Conservation (phyloP, 2,113 vertebrate species). For the Oceanites oceanicus region DNA sequence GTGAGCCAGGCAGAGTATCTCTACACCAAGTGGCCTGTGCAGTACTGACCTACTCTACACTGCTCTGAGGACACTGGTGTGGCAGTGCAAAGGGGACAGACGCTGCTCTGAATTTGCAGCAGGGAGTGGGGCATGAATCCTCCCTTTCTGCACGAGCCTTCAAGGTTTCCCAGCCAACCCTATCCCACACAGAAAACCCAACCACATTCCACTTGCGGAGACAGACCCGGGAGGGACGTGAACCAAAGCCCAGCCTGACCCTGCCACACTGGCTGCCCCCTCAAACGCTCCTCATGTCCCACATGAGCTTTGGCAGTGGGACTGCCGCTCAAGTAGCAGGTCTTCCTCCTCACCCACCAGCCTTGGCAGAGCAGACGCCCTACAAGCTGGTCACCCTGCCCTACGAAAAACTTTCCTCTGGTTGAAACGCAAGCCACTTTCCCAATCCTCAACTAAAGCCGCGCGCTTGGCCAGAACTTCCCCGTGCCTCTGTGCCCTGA, state of each 20-base stretch:
- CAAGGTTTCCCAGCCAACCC: not conserved
- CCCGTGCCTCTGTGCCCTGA: not conserved
- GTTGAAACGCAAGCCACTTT: not conserved
- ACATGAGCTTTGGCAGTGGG: fast-evolving
- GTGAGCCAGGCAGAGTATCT: not conserved
- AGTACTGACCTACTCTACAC: not conserved
- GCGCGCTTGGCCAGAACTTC: not conserved
- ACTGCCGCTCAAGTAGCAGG: fast-evolving
- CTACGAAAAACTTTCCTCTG: fast-evolving
- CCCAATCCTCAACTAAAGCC: not conserved
- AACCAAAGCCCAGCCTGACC: not conserved
- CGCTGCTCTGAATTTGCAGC: not conserved
- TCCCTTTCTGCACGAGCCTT: not conserved
- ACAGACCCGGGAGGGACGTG: not conserved
- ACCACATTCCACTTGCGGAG: fast-evolving
- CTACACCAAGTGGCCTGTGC: not conserved
- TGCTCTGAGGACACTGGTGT: not conserved
- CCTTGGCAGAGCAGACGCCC: not conserved
- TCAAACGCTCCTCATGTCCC: not conserved
- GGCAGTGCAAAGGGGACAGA: not conserved
- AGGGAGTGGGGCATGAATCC: not conserved
- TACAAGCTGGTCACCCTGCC: not conserved
- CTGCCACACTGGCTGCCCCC: not conserved
- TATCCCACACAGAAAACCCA: not conserved
- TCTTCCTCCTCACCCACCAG: fast-evolving